Evolutionary conservation across 2,113 vertebrate species (phyloP), one percentile per base, ranked within the genome.

Genomic region (Podarcis raffonei): DNA sequence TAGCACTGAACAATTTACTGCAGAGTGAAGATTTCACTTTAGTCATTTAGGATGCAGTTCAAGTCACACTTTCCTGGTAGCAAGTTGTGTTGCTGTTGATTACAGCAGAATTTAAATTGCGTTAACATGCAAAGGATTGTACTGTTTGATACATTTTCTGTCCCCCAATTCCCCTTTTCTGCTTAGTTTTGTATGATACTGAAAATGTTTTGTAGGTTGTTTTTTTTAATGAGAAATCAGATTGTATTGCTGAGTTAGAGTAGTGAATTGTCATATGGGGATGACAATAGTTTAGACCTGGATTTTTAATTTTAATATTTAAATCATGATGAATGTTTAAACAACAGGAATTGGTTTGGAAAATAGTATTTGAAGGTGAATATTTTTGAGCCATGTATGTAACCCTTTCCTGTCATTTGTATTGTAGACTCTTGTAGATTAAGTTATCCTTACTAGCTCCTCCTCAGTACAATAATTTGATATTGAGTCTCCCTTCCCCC

Each of bases 121-220:
- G 59, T 62, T 20, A 62, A 62, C 59, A 62, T 62, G 59, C 13
- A 20, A 18, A 62, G 59, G 59, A 18, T 20, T 62, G 59, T 18
- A 62, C 16, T 69, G 25, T 72, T n/a, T 12, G 12, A 90, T 95
- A 97, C 95, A 95, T 95, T 96, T 96, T 95, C 91, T 96, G 96
- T 95, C 96, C 72, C 81, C 87, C 95, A 95, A 93, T 89, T 92
- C 86, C 94, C 95, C 77, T 71, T 53, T 83, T 39, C 74, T 95
- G 53, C 92, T 95, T 92, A 86, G 42, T 53, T 91, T 89, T 71
- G 83, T 69, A 77, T 53, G 86, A 20, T 90, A n/a, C 35, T 88
- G 76, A 22, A 85, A 48, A 87, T 88, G 72, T 8, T 76, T 1
- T 89, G 83, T 78, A 79, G 85, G 76, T 79, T 35, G 57, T 71